Evolutionary conservation across 2,797 vertebrate genomes (phyloP), one percentile per base, ranked within the genome.

Genomic region (Melanotaenia boesemani): DNA sequence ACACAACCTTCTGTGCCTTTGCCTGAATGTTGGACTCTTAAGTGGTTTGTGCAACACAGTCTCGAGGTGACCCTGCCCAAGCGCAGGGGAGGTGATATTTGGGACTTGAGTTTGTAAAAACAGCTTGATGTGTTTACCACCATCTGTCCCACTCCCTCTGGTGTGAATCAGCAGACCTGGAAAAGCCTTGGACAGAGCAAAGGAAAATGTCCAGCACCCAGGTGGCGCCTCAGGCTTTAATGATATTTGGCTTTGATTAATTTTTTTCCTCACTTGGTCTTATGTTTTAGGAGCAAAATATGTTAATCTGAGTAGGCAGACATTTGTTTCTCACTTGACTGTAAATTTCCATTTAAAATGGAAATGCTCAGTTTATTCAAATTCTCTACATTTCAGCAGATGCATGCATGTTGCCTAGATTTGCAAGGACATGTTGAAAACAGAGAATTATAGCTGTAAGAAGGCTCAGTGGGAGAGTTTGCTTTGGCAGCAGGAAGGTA

Each of bases 111-210:
- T 72, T 81, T 73, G 69, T 26, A 32, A 54, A 72, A 86, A 78
- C 86, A 88, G 84, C 80, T 87, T 87, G 86, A 83, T 67, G 72
- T 82, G 86, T 89, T 90, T 86, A 74, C 70, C 71, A 65, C 86
- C 92, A 90, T 89, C 91, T 94, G 90, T 81, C 82, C 70, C n/a
- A 0, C 59, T 67, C 71, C 37, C 80, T 81, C 73, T 67, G 71
- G 67, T 80, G 64, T 75, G 69, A 85, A 79, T 84, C 69, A 86
- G 41, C 81, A 82, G 76, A 83, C 72, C 84, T 81, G 82, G 74
- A 90, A 77, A 68, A 83, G 75, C 64, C 68, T 70, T 72, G 74
- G 72, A 77, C 71, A 8, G 54, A 3, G 26, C 52, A 56, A 56
- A 68, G 78, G 58, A 72, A 78, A 69, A 65, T 59, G 79, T 83